Base-by-base conservation (phyloP, 2,797 vertebrate genomes). In the Bradypus variegatus region DNA sequence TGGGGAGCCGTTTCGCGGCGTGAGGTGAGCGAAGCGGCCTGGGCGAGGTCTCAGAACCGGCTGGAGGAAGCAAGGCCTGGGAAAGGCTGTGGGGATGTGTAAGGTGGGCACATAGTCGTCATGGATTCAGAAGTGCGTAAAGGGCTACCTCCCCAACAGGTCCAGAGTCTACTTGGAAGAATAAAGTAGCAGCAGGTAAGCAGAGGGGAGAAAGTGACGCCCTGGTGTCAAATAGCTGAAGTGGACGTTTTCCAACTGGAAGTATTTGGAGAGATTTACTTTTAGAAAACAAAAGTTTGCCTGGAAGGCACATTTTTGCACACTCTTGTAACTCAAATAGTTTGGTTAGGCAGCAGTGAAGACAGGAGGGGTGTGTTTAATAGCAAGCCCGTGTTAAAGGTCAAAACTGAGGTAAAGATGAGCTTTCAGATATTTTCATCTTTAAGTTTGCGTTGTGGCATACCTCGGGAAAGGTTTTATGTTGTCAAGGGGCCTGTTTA, bases 241-340 rank as follows among this genome's bases (percentile, higher is more conserved):
- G 90, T 94, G 95, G 96, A 88, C 55, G 5, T 70, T 93, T 96
- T 95, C 93, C 94, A 94, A 36, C 84, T 93, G 94, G 86, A 96
- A 94, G 86, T 93, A 88, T 86, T 95, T 91, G 87, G 70, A 78
- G 82, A 94, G 94, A 88, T 95, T 94, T 72, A 83, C 94, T 90
- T 93, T 67, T 82, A 91, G 90, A 93, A 96, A 93, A 90, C 87
- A 89, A 67, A 91, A 84, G 78, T 95, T 95, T 95, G 91, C 91
- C 93, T 88, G 69, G 53, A 83, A 94, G 94, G 90, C 86, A 86
- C 80, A 45, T 92, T 75, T 92, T 85, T 84, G 70, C 81, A 5
- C 10, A 64, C 45, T 73, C 58, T 91, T 15, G 64, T 87, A 76
- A 85, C 83, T 93, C 73, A 33, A 19, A 69, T 29, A 73, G 58